phyloP scores from a whole-genome alignment of 2,797 vertebrate species.

The Syngnathus acus region DNA sequence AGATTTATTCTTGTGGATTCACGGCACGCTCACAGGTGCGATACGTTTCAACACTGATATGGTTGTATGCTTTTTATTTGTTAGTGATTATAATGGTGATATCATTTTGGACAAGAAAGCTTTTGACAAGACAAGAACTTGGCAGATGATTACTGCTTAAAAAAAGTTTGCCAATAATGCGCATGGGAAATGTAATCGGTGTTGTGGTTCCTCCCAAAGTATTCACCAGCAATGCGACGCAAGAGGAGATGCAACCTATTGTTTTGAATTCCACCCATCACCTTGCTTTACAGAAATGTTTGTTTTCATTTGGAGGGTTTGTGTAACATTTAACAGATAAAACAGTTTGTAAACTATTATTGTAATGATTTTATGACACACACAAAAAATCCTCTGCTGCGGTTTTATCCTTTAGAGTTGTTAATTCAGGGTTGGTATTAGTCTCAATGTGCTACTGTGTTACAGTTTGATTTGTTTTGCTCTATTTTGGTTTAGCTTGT shows the following conservation, averaged over 20 bases:
- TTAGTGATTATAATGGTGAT: slow-evolving; percentile 31
- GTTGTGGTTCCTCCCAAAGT: slow-evolving; percentile 70
- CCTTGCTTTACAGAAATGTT: slow-evolving; percentile 7
- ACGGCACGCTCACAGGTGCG: slow-evolving; percentile 31
- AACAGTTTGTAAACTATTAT: slow-evolving; percentile 54
- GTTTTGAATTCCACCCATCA: slow-evolving; percentile 44
- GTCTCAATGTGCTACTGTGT: slow-evolving; percentile 84
- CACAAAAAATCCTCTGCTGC: slow-evolving; percentile 55
- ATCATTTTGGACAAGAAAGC: slow-evolving; percentile 40
- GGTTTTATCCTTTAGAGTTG: slow-evolving; percentile 74
- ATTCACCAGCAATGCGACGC: slow-evolving; percentile 76
- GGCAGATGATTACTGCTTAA: slow-evolving; percentile 63
- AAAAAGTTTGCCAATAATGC: slow-evolving; percentile 53
- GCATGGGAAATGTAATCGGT: slow-evolving; percentile 66
- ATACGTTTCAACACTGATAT: slow-evolving; percentile 35
- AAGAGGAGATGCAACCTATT: slow-evolving; percentile 55
- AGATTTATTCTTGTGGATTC: slow-evolving; percentile 32
- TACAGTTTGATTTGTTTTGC: slow-evolving; percentile 71
- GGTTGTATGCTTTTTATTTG: slow-evolving; percentile 31
- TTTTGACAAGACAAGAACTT: slow-evolving; percentile 57
- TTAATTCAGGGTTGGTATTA: slow-evolving; percentile 88
- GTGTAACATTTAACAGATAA: slow-evolving; percentile 61
- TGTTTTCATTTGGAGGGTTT: slow-evolving; percentile 34
- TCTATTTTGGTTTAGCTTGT: slow-evolving; percentile 37
- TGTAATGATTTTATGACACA: slow-evolving; percentile 66